Conservation (phyloP, 2,888 invertebrate species). For the Dasypolia templi region DNA sequence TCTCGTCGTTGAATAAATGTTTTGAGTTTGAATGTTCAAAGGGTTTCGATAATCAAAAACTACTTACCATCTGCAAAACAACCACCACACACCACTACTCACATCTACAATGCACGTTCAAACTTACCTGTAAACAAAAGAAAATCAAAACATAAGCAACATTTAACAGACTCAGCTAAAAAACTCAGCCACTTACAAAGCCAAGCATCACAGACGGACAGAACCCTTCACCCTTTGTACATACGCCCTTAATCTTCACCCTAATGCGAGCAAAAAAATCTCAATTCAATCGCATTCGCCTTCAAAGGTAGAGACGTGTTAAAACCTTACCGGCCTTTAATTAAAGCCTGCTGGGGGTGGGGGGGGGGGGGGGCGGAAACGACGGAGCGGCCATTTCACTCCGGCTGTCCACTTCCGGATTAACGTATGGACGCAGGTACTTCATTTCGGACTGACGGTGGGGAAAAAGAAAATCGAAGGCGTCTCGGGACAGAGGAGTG, state of each 20-base stretch:
- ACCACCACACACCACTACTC: background rate
- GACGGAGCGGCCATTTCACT: constrained; percentile 80
- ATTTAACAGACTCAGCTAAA: constrained; percentile 26
- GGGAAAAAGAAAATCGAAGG: constrained; percentile 84
- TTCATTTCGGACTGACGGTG: constrained; percentile 86
- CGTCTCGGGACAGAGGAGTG: constrained; percentile 75
- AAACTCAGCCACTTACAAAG: constrained; percentile 55
- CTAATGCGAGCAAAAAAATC: constrained; percentile 65
- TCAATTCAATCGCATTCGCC: constrained; percentile 76
- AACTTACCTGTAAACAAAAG: constrained; percentile 61
- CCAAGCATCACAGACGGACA: constrained; percentile 67
- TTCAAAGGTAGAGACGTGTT: constrained; percentile 86
- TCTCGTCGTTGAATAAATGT: too few relatives aligned
- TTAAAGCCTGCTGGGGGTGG: constrained; percentile 80
- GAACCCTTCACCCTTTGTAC: constrained; percentile 68
- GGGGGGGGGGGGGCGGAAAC: constrained; percentile 70
- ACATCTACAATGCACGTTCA: background rate
- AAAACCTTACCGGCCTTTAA: constrained; percentile 89
- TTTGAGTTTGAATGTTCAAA: too few relatives aligned
- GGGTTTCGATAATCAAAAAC: too few relatives aligned
- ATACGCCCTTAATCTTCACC: constrained; percentile 68
- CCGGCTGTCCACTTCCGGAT: constrained; percentile 85
- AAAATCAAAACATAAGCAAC: constrained; percentile 46
- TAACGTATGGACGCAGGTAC: constrained; percentile 85
- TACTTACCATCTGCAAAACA: constrained; percentile 15